Evolutionary conservation across 1,140 invertebrate genomes (phyloP), one percentile per base, ranked within the genome.

Genomic region (Arctopsyche grandis): DNA sequence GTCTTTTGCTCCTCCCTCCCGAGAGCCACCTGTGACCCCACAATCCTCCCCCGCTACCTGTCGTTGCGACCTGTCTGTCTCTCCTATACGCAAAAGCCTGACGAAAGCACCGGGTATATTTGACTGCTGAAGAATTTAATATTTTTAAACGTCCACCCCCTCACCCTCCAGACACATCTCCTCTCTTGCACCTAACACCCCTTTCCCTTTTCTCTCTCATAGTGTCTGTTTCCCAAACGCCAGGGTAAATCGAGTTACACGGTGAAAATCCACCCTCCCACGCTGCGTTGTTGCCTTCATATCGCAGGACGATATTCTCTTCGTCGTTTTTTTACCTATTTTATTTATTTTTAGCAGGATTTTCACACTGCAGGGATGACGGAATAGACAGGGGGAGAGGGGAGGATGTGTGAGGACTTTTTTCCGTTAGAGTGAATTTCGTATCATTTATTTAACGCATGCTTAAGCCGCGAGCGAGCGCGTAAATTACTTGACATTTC

Each of bases 261-360:
- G 56, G 56, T 60, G 56, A 60, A 60, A 60, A 60, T 60, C 56
- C 56, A 21, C 56, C 56, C 56, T 56, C 56, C 7, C 7, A 38
- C 29, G 29, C 29, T 38, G n/a, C n/a, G n/a, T n/a, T 16, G 56
- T 16, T 48, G 26, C 73, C 60, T 71, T 78, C 76, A 52, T 69
- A 3, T 52, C 26, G 24, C 29, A 19, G n/a, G 52, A 75, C 29
- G 29, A 1, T 38, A 7, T n/a, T 80, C 82, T 82, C 70, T 80
- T 77, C 76, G 83, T 82, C 75, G 81, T 84, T 81, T 80, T 82
- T 76, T 80, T 80, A 63, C 76, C 77, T 70, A 56, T 29, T 38
- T 38, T 74, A 80, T 82, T 80, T 78, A 75, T 73, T 76, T 0
- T 77, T 74, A 80, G 78, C 14, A 22, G 38, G 79, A 79, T 74